A percentile compares a stretch with the other conserved stretches of the same genome.
These are phyloP conservation scores for Drosophila kikkawai DNA, from an alignment of 1,140 invertebrate genomes.

Conservation along the genomic window DNA sequence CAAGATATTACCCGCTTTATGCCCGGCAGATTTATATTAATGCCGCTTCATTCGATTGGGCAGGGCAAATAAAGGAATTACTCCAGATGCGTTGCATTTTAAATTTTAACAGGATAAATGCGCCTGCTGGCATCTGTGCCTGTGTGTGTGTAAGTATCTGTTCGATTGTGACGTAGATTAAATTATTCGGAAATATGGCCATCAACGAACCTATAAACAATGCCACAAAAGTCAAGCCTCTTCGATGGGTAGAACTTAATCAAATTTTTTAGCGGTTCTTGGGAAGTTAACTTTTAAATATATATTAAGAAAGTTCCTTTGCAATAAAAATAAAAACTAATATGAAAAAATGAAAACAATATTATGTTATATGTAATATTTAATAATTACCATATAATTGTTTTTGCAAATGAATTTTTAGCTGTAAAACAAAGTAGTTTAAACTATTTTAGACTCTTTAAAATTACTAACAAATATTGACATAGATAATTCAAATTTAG, in stretches of 20 bases:
- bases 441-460: too few relatives aligned
- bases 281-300: neutral
- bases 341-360: neutral
- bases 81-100: constrained; percentile 38
- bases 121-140: neutral
- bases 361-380: too few relatives aligned
- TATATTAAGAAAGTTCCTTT: neutral
- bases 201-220: constrained; percentile 48
- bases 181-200: constrained; percentile 60
- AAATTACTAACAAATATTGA: too few relatives aligned
- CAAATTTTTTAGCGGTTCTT: neutral
- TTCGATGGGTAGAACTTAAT: neutral
- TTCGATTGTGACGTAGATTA: constrained; percentile 36
- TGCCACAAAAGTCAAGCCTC: constrained; percentile 12
- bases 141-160: neutral
- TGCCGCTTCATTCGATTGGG: constrained; percentile 35
- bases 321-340: neutral
- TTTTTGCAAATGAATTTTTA: too few relatives aligned
- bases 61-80: constrained; percentile 36
- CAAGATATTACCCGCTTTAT: constrained; percentile 8
- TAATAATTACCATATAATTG: too few relatives aligned
- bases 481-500: too few relatives aligned
- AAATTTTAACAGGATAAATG: constrained; percentile 56
- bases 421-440: too few relatives aligned
- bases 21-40: constrained; percentile 54